These are phyloP conservation scores for Drosophila baimaii DNA, from an alignment of 1,140 invertebrate species.

Conservation along the genomic window DNA sequence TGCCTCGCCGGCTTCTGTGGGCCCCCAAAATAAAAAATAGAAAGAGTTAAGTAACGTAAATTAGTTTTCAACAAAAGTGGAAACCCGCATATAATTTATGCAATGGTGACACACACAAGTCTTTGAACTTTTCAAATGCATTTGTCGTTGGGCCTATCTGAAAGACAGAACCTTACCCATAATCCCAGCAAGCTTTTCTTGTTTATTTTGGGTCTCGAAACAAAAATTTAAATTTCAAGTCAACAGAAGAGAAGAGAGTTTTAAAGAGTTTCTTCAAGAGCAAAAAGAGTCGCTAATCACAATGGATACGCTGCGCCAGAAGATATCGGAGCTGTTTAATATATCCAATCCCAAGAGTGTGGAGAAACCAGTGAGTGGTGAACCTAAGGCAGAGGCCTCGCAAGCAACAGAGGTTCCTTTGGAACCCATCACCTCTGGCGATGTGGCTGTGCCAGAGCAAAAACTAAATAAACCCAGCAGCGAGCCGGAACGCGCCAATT, in stretches of 20 bases:
- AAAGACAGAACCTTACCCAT: not conserved
- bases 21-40: slow-evolving; percentile 30
- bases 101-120: slow-evolving; percentile 30
- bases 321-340: slow-evolving; percentile 5
- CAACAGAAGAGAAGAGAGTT: not conserved
- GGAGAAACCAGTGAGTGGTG: no score
- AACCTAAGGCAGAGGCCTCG: not conserved
- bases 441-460: not conserved
- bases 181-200: slow-evolving; percentile 29
- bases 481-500: not conserved
- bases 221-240: slow-evolving; percentile 13
- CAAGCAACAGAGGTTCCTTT: not conserved
- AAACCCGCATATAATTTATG: slow-evolving; percentile 62
- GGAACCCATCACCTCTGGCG: slow-evolving; percentile 2
- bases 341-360: not conserved
- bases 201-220: slow-evolving; percentile 6
- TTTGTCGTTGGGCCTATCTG: slow-evolving; percentile 7
- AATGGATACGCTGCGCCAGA: slow-evolving; percentile 24
- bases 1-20: slow-evolving; percentile 35
- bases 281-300: not conserved
- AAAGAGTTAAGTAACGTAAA: slow-evolving; percentile 19
- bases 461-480: not conserved
- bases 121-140: slow-evolving; percentile 64
- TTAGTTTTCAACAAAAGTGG: slow-evolving; percentile 26
- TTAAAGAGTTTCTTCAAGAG: no score